Conservation (phyloP, 2,888 invertebrate genomes). For the Neoscelio sp. region DNA sequence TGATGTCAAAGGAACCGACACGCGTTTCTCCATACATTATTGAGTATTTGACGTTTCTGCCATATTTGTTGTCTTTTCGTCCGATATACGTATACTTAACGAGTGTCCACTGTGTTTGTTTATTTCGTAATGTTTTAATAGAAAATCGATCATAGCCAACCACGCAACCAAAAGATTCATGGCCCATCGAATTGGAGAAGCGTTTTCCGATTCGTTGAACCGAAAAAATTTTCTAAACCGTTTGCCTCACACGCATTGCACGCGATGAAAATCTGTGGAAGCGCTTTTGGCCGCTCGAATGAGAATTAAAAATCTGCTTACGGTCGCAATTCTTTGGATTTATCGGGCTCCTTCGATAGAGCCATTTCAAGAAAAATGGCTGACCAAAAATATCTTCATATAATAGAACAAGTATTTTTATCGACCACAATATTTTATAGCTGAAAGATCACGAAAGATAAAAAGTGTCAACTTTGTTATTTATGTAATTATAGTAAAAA, state of each 20-base stretch:
- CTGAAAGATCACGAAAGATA: background rate
- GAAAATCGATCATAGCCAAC: conserved; percentile 63
- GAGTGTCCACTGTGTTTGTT: conserved; percentile 41
- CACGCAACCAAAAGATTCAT: conserved; percentile 60
- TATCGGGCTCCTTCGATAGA: conserved; percentile 48
- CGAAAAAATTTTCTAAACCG: conserved; percentile 64
- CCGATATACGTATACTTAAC: conserved; percentile 25
- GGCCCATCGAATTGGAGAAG: conserved; percentile 61
- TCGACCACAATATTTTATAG: background rate
- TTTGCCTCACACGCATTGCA: conserved; percentile 56
- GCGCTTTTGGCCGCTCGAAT: conserved; percentile 51
- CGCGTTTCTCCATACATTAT: background rate
- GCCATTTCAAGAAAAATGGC: conserved; percentile 45
- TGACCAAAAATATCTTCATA: conserved; percentile 43
- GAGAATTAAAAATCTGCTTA: conserved; percentile 68
- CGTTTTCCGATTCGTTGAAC: conserved; percentile 64
- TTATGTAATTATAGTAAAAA: too few relatives aligned
- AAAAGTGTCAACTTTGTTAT: background rate
- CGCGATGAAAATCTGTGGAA: conserved; percentile 58
- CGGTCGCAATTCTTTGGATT: conserved; percentile 49
- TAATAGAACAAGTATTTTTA: conserved; percentile 31
- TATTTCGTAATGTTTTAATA: conserved; percentile 46
- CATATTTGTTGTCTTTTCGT: conserved; percentile 11
- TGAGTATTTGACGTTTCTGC: background rate
- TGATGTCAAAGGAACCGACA: background rate